phyloP scores from a whole-genome alignment of 2,888 invertebrate species.

The Caenorhabditis zanzibari region DNA sequence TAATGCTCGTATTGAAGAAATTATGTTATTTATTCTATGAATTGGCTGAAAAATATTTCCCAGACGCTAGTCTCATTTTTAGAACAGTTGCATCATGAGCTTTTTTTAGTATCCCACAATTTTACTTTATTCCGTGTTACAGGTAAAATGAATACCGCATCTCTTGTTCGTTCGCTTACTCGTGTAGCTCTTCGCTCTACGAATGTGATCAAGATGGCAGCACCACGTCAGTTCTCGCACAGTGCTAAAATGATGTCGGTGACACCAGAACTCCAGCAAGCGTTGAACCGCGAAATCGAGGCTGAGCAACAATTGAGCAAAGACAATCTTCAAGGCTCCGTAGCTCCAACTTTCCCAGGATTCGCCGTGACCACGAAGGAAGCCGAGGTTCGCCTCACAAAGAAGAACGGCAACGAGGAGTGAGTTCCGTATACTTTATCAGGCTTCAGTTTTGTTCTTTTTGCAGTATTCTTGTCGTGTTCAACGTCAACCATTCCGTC shows the following conservation, averaged over 20 bases:
- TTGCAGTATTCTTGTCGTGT: constrained; percentile 89
- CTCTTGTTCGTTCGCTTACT: constrained; percentile 53
- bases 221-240: constrained; percentile 54
- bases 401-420: constrained; percentile 87
- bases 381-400: constrained; percentile 90
- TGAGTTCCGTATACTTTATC: constrained; percentile 76
- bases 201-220: constrained; percentile 26
- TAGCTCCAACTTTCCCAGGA: constrained; percentile 89
- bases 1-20: too few relatives aligned
- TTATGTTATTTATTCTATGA: too few relatives aligned
- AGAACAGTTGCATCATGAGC: too few relatives aligned
- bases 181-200: constrained; percentile 60
- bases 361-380: constrained; percentile 90
- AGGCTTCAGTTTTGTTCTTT: neutral
- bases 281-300: constrained; percentile 94
- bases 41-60: too few relatives aligned
- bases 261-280: constrained; percentile 88
- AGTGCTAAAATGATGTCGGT: constrained; percentile 69
- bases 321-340: constrained; percentile 77
- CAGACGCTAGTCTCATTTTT: too few relatives aligned
- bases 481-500: constrained; percentile 96
- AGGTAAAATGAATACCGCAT: constrained; percentile 60
- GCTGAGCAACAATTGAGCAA: constrained; percentile 88
- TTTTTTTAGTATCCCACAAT: neutral
- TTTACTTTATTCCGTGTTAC: constrained; percentile 29